Conservation (phyloP, 30 jellyfish, hydroid and myxozoan species). For the Cassiopea xamachana region DNA sequence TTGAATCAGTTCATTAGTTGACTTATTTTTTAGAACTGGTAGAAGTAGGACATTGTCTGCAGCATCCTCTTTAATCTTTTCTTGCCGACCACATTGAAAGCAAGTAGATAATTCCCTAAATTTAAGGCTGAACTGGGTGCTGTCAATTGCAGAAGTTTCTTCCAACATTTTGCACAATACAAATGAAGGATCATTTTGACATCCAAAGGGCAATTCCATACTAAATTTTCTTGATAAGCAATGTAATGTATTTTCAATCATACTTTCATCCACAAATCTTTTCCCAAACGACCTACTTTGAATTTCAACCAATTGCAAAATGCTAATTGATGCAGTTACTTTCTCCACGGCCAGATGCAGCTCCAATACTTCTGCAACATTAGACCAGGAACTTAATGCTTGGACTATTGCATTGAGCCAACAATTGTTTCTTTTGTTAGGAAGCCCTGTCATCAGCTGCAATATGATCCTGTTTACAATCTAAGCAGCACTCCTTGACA, state of each 20-base stretch:
- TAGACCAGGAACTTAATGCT: background rate
- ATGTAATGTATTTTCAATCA: background rate
- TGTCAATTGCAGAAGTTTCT: background rate
- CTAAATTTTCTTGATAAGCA: background rate
- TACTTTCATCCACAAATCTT: background rate
- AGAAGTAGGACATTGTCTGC: background rate
- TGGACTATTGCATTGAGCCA: background rate
- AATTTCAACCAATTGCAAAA: background rate
- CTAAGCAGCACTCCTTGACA: background rate
- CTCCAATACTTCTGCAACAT: background rate
- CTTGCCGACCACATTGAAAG: background rate
- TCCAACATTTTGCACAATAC: background rate
- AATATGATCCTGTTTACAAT: background rate
- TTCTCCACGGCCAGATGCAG: background rate
- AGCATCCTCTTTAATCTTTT: background rate
- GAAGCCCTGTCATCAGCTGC: background rate
- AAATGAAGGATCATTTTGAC: background rate
- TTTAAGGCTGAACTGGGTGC: background rate
- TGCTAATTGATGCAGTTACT: background rate
- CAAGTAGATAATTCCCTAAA: background rate
- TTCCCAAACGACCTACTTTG: background rate
- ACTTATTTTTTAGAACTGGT: background rate
- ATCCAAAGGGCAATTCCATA: background rate
- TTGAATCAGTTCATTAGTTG: background rate
- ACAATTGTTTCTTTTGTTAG: background rate